These are phyloP conservation scores for Eupithecia exiguata DNA, from an alignment of 2,888 invertebrate genomes.

Conservation along the genomic window DNA sequence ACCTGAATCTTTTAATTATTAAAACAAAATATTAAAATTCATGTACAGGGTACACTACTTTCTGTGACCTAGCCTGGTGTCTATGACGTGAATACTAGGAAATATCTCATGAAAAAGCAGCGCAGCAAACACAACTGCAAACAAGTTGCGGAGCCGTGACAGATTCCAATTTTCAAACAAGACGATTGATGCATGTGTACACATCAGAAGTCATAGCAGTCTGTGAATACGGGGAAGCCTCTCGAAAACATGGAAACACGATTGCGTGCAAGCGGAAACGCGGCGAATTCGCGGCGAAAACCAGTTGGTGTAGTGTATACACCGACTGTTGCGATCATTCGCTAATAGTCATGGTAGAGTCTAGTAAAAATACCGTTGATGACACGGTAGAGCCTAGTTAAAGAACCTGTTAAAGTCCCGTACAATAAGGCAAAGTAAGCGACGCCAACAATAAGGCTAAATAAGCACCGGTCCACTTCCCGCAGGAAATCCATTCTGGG, in stretches of 20 bases:
- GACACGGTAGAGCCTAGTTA: no score
- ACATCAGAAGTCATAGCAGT: not conserved
- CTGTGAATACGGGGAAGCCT: not conserved
- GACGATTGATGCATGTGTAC: not conserved
- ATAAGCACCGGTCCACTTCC: slow-evolving; percentile 50
- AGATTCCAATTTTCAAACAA: not conserved
- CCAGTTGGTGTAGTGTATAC: not conserved
- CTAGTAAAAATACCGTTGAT: no score
- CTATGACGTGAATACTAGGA: not conserved
- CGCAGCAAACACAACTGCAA: not conserved
- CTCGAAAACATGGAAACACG: not conserved
- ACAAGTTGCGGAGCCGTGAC: not conserved
- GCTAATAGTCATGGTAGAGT: not conserved
- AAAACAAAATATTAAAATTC: not conserved
- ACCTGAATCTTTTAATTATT: no score
- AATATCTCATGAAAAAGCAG: not conserved
- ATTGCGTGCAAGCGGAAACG: not conserved
- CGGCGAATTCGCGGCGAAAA: not conserved
- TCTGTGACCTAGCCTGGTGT: not conserved
- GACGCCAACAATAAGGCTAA: slow-evolving; percentile 61
- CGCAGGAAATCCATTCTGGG: slow-evolving; percentile 65
- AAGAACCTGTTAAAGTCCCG: slow-evolving; percentile 41
- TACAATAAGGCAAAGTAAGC: slow-evolving; percentile 60
- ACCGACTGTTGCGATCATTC: not conserved
- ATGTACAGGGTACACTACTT: not conserved